A percentile compares a stretch with the other conserved stretches of the same genome.
phyloP scores from a whole-genome alignment of 2,888 invertebrate genomes.

The Phyllotreta cruciferae region DNA sequence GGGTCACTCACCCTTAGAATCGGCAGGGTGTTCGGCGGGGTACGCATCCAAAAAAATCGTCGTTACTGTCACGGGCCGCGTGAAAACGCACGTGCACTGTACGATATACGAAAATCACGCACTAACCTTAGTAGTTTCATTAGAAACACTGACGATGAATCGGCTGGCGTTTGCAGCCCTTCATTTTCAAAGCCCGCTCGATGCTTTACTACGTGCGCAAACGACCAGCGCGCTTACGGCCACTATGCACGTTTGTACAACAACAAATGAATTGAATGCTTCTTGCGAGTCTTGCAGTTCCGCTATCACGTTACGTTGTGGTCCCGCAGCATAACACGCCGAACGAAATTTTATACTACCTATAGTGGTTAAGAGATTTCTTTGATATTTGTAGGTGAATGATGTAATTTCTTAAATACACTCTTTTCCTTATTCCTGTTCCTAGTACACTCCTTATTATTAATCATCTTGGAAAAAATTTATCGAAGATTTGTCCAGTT shows the following conservation, averaged over 20 bases:
- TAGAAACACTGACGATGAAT: slow-evolving; percentile 48
- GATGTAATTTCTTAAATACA: too few relatives aligned
- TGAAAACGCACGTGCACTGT: slow-evolving; percentile 46
- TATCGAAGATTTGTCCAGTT: too few relatives aligned
- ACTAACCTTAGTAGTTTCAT: slow-evolving; percentile 48
- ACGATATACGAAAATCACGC: slow-evolving; percentile 46
- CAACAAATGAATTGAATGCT: slow-evolving; percentile 27
- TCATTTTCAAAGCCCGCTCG: slow-evolving; percentile 50
- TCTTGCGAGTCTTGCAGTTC: slow-evolving; percentile 31
- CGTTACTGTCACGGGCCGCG: slow-evolving; percentile 33
- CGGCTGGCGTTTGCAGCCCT: slow-evolving; percentile 46
- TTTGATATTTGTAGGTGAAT: too few relatives aligned
- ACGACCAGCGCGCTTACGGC: slow-evolving; percentile 34
- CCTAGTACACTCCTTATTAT: too few relatives aligned
- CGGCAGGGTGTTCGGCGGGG: slow-evolving; percentile 24
- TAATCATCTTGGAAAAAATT: too few relatives aligned
- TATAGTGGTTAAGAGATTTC: too few relatives aligned
- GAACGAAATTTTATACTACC: too few relatives aligned
- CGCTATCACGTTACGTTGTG: not conserved
- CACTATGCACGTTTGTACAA: slow-evolving; percentile 37
- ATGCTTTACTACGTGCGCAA: slow-evolving; percentile 44
- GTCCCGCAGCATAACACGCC: too few relatives aligned
- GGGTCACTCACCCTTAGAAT: slow-evolving; percentile 43
- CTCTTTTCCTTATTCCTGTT: too few relatives aligned
- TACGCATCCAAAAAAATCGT: slow-evolving; percentile 31